A percentile compares a stretch with the other conserved stretches of the same genome.
Evolutionary conservation across 92 coral and sea anemone species (phyloP).

Genomic region (Porites rus): DNA sequence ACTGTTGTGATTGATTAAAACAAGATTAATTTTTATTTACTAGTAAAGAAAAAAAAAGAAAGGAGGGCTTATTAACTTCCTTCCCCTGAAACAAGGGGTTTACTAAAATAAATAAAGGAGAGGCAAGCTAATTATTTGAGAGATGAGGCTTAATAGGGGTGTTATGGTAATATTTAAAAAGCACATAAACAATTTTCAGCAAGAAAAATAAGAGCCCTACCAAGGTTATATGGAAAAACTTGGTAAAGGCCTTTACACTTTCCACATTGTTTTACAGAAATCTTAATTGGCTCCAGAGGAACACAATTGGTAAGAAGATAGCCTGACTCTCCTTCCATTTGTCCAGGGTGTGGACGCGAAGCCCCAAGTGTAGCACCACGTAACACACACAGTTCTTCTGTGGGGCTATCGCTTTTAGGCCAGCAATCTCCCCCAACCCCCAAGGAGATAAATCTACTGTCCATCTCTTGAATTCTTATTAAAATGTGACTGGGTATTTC

Average conservation of each 20-base stretch:
- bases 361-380: constrained; percentile 15
- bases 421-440: not conserved
- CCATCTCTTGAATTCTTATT: not conserved
- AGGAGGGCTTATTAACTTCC: no score
- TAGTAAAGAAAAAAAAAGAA: not conserved
- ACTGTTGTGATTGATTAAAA: constrained; percentile 3
- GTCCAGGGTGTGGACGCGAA: constrained; percentile 2
- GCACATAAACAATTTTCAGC: not conserved
- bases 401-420: constrained; percentile 4
- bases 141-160: constrained; percentile 9
- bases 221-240: constrained; percentile 10
- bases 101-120: constrained; percentile 4
- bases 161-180: not conserved
- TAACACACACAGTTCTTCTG: not conserved
- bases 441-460: not conserved
- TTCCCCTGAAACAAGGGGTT: not conserved
- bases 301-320: constrained; percentile 13
- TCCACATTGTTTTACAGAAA: constrained; percentile 6
- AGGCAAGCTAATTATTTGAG: not conserved
- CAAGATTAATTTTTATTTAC: not conserved
- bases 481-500: constrained; percentile 1
- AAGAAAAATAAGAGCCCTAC: not conserved
- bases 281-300: constrained; percentile 6
- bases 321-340: constrained; percentile 10
- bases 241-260: constrained; percentile 11